A percentile compares a stretch with the other conserved stretches of the same genome.
phyloP scores from a whole-genome alignment of 1,140 invertebrate genomes.

The Portunus trituberculatus region DNA sequence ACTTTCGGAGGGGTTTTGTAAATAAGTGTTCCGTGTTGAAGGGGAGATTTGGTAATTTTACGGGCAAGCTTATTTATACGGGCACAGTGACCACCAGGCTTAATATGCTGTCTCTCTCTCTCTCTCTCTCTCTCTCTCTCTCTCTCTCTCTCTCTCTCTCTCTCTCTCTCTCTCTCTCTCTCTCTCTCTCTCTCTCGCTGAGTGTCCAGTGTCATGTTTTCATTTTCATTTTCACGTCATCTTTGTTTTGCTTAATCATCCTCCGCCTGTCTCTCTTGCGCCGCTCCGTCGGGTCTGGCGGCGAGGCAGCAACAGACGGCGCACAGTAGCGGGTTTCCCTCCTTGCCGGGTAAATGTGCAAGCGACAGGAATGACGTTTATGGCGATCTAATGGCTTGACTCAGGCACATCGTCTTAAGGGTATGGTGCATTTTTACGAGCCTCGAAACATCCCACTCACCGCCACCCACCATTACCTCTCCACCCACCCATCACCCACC shows the following conservation, averaged over 20 bases:
- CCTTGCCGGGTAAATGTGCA: background rate
- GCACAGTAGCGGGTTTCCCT: background rate
- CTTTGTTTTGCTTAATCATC: no score
- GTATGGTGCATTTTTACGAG: background rate
- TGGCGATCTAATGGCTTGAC: background rate
- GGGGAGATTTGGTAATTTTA: background rate
- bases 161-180: slow-evolving; percentile 20
- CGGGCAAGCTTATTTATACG: background rate
- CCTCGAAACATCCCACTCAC: background rate
- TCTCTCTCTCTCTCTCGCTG: background rate
- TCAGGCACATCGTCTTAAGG: background rate
- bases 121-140: slow-evolving; percentile 16
- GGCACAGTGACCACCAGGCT: background rate
- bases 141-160: slow-evolving; percentile 20
- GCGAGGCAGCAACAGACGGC: no score
- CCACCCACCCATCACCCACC: background rate
- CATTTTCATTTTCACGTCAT: no score
- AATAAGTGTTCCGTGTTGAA: background rate
- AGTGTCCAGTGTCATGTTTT: background rate
- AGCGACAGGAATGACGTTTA: background rate
- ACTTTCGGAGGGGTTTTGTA: background rate
- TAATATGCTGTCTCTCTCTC: background rate
- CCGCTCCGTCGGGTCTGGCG: no score
- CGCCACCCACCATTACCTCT: background rate
- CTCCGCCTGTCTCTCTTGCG: no score